phyloP scores from a whole-genome alignment of 2,888 invertebrate genomes.

The Drosophila subquinaria region DNA sequence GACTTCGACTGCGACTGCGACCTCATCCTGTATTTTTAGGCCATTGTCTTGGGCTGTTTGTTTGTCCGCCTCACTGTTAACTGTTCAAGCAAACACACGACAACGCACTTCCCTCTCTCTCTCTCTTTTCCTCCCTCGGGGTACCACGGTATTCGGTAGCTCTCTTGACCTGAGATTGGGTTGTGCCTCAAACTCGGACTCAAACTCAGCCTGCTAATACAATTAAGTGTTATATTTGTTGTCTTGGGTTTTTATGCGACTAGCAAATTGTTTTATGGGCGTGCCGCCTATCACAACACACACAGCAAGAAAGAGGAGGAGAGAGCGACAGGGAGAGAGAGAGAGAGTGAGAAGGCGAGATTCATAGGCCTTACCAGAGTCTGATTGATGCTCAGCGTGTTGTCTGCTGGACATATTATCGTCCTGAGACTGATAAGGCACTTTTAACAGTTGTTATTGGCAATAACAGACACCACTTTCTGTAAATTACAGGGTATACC shows the following conservation, averaged over 20 bases:
- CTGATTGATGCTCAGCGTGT: conserved; percentile 20
- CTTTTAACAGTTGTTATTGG: neutral
- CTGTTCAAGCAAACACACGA: conserved; percentile 52
- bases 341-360: neutral
- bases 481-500: neutral
- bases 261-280: conserved; percentile 75
- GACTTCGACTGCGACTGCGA: conserved; percentile 7
- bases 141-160: conserved; percentile 12
- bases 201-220: conserved; percentile 65
- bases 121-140: neutral
- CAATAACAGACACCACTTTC: neutral
- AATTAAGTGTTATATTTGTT: conserved; percentile 80
- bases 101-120: neutral
- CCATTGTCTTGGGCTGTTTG: conserved; percentile 47
- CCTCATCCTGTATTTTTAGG: conserved; percentile 10
- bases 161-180: conserved; percentile 25
- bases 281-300: conserved; percentile 56
- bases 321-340: neutral
- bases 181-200: conserved; percentile 9
- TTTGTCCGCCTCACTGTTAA: conserved; percentile 45
- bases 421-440: conserved; percentile 24
- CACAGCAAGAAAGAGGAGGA: neutral
- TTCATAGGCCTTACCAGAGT: neutral
- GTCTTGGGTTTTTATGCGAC: conserved; percentile 62
- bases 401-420: conserved; percentile 21